Evolutionary conservation across 2,113 vertebrate genomes (phyloP), one percentile per base, ranked within the genome.

Genomic region (Gila orcuttii): DNA sequence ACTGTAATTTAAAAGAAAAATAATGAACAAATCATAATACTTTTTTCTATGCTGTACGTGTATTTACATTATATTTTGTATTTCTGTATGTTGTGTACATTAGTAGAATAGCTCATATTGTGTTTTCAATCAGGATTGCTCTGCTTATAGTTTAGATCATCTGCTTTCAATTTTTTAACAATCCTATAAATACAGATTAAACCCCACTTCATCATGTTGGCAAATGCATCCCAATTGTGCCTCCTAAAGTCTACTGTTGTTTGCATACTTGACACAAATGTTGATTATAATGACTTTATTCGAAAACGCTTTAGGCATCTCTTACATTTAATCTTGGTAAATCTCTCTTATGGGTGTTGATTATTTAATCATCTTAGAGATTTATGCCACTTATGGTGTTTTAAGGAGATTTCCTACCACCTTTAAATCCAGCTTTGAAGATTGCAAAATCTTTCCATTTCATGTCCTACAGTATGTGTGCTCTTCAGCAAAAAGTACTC

Each of bases 321-420:
- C 21, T 39, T 42, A 19, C 36, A 79, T 23, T 79, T 39, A 79
- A 42, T 60, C 52, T 36, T 9, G 19, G 76, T 57, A 39, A 78
- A 59, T 59, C 52, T n/a, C 31, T 78, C 1, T 36, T 7, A n/a
- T 39, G 52, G 23, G 52, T 39, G 31, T 57, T 78, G 31, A 21
- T 78, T 59, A 23, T 59, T 78, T 59, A 10, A 11, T 33, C 50
- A 13, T 79, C 52, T 59, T 78, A 17, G 73, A 50, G 42, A 45
- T 47, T 47, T 78, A 23, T 78, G 28, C 50, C 76, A 59, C 76
- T 57, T 78, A 36, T 23, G 11, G 21, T 59, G 82, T 13, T n/a
- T 73, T 36, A 28, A 75, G 39, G 2, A 47, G 23, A 75, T 50
- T 74, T 74, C 11, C 5, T 6, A 25, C 39, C 39, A 45, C 71